A percentile compares a stretch with the other conserved stretches of the same genome.
phyloP scores from a whole-genome alignment of 2,797 vertebrate species.

The Centropyge bicolor region DNA sequence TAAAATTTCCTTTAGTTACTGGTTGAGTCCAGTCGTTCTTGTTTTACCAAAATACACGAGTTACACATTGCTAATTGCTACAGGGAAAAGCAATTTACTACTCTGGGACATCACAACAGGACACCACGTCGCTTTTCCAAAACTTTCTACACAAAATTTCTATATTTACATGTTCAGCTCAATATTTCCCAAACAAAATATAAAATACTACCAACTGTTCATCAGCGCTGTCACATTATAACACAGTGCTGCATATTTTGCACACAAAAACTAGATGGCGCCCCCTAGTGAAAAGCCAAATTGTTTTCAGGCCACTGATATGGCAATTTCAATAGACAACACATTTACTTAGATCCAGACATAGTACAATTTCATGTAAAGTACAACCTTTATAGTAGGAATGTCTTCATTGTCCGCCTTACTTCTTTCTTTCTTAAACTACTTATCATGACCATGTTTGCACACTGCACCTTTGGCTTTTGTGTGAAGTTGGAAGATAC shows the following conservation, averaged over 20 bases:
- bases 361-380: neutral
- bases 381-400: neutral
- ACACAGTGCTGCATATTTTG: neutral
- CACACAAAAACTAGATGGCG: neutral
- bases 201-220: neutral
- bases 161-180: neutral
- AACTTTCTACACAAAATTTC: neutral
- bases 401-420: neutral
- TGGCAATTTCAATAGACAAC: neutral
- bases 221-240: neutral
- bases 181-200: neutral
- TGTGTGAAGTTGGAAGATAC: neutral
- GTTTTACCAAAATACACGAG: neutral
- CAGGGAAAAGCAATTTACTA: neutral
- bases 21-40: neutral
- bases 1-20: neutral
- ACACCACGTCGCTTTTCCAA: neutral
- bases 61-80: neutral
- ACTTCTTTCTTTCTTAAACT: neutral
- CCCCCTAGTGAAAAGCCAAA: slow-evolving; percentile 38
- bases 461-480: neutral
- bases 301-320: neutral
- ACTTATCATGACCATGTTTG: too few relatives aligned
- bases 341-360: slow-evolving; percentile 1
- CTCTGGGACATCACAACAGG: neutral